These are phyloP conservation scores for Coendou prehensilis DNA, from an alignment of 2,797 vertebrate genomes.

Conservation along the genomic window DNA sequence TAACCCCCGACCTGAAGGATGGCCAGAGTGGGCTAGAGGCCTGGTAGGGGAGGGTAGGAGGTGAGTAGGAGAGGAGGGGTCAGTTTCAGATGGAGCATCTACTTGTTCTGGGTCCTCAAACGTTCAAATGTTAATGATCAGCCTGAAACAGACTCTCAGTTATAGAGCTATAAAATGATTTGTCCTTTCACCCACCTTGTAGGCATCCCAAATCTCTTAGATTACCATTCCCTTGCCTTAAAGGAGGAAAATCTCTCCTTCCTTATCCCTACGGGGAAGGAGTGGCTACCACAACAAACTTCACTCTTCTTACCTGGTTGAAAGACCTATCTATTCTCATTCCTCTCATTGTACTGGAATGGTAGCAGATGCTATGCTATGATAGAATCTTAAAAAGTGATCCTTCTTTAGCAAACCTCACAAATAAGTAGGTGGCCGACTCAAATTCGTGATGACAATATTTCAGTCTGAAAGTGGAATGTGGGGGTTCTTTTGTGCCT, in stretches of 20 bases:
- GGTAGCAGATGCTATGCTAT: rapidly evolving
- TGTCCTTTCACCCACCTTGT: neutral
- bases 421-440: neutral
- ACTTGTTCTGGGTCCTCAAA: neutral
- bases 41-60: rapidly evolving
- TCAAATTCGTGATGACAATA: neutral
- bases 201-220: neutral
- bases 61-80: neutral
- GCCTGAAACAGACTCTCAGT: neutral
- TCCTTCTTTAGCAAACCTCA: neutral
- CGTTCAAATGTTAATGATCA: neutral
- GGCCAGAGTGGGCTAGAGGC: rapidly evolving
- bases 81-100: neutral
- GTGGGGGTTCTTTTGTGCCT: neutral
- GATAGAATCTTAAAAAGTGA: neutral
- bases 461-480: neutral
- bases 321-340: neutral
- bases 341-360: neutral
- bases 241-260: neutral
- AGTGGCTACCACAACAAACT: neutral
- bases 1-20: neutral
- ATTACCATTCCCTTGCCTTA: neutral
- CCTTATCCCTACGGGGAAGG: neutral
- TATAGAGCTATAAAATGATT: neutral
- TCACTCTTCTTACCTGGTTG: neutral